Conservation (phyloP, 2,888 invertebrate genomes). For the Dolichopus griseipennis region DNA sequence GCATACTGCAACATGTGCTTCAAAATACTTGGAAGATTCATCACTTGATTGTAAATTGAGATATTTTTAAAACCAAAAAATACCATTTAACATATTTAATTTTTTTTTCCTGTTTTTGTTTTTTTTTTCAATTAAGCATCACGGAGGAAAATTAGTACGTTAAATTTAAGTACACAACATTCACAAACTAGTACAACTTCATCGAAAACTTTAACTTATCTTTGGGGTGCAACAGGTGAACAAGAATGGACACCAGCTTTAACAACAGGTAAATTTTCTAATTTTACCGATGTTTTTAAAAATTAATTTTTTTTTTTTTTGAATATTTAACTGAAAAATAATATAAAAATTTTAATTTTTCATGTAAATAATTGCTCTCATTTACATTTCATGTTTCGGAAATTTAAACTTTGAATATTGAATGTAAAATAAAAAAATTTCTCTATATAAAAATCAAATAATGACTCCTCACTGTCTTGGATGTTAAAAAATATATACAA, state of each 20-base stretch:
- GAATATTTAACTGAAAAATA: too few species aligned
- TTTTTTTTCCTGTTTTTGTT: not conserved
- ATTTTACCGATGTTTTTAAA: slow-evolving; percentile 17
- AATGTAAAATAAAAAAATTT: not conserved
- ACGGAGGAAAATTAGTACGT: slow-evolving; percentile 29
- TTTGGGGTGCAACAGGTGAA: slow-evolving; percentile 94
- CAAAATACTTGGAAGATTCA: slow-evolving; percentile 29
- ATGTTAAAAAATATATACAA: not conserved
- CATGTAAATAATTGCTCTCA: slow-evolving; percentile 3
- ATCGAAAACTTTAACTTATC: slow-evolving; percentile 52
- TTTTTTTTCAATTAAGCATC: not conserved
- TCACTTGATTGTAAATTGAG: slow-evolving; percentile 29
- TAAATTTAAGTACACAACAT: slow-evolving; percentile 27
- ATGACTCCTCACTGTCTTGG: not conserved
- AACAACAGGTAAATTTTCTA: slow-evolving; percentile 61
- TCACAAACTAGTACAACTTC: slow-evolving; percentile 32
- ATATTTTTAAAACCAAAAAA: not conserved
- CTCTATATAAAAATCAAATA: not conserved
- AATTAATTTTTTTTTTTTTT: slow-evolving; percentile 12
- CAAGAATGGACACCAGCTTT: slow-evolving; percentile 95
- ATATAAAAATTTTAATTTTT: not conserved
- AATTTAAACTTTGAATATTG: not conserved
- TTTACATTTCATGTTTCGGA: slow-evolving; percentile 2
- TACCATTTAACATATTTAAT: too few species aligned
- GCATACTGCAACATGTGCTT: slow-evolving; percentile 36